Evolutionary conservation across 1,140 invertebrate genomes (phyloP), one percentile per base, ranked within the genome.

Genomic region (Scaptomyza graminum): DNA sequence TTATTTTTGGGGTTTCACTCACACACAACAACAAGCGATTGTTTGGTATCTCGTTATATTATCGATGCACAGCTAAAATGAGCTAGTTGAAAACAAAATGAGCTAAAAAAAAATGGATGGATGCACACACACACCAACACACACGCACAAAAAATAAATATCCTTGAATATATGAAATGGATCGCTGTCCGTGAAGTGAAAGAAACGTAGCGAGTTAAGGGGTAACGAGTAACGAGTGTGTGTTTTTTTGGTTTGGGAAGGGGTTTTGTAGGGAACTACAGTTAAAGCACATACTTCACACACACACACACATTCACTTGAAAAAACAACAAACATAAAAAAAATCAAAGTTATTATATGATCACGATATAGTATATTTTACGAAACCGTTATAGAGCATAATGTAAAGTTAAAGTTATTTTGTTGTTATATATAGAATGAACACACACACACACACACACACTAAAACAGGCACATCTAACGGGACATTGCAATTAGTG

Each of bases 11-110:
- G 6, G 18, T 44, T 44, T 44, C 18, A 25, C 51, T 22, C 51
- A 63, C 60, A 16, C 51, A 39, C 63, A 55, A 64, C 41, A 64
- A 60, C 47, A 50, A 37, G 51, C 62, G 39, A 52, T 37, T 59
- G 49, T 37, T 37, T 41, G 12, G 37, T 44, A 25, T 37, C 50
- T 65, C 51, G 41, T 49, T 47, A 55, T 12, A 34, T 34, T 34
- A 41, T 56, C 37, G 18, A n/a, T 47, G 37, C 22, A 28, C 39
- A 28, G 54, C 54, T 61, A 16, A 41, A 12, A 65, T 60, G 56
- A 57, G 18, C 22, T 22, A 66, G 25, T 49, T 22, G 8, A 51
- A 34, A 60, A 46, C 51, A 46, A 67, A 52, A 31, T 55, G 43
- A 64, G 8, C 25, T 46, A 43, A 37, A 51, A 43, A 57, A 37